Evolutionary conservation across 2,113 vertebrate genomes (phyloP), one percentile per base, ranked within the genome.

Genomic region (Albula glossodonta): DNA sequence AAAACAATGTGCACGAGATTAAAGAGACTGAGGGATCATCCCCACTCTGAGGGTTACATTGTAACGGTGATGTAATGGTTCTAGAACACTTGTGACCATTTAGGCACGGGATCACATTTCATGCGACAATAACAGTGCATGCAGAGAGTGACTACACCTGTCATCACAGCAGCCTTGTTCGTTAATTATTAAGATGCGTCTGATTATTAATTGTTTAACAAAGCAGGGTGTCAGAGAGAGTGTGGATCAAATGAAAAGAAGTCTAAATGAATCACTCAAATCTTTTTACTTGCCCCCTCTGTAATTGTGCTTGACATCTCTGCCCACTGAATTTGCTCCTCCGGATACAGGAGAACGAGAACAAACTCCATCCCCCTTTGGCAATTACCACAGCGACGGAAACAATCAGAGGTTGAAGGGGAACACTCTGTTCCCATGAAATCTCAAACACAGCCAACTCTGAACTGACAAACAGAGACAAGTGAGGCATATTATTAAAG

Each of bases 391-490:
- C 19, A n/a, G 52, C 22, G n/a, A 22, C 22, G 13, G 11, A 84
- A 87, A 91, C 70, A 74, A 74, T 31, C 48, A 80, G 25, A 80
- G 50, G 22, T 87, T 7, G 25, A 56, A 78, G 50, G 79, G 85
- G 79, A 22, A 81, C 31, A 78, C 84, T 63, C 85, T 25, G 78
- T 49, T 83, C 83, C 81, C 80, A 66, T 13, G n/a, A 12, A 10
- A 17, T 31, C 77, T 80, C 77, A 81, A 41, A 60, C 41, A 82
- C 49, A 31, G 63, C 83, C 15, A 63, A 77, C 15, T 11, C 31
- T 51, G 17, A 53, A 83, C 78, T 83, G 84, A 78, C 80, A 81
- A 85, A 77, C 79, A 81, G 84, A 82, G 83, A 56, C 83, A 83
- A 84, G 82, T 53, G 17, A 25, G 84, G 52, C 87, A 22, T 81